phyloP scores from a whole-genome alignment of 2,113 vertebrate genomes.

The Callipepla californica region DNA sequence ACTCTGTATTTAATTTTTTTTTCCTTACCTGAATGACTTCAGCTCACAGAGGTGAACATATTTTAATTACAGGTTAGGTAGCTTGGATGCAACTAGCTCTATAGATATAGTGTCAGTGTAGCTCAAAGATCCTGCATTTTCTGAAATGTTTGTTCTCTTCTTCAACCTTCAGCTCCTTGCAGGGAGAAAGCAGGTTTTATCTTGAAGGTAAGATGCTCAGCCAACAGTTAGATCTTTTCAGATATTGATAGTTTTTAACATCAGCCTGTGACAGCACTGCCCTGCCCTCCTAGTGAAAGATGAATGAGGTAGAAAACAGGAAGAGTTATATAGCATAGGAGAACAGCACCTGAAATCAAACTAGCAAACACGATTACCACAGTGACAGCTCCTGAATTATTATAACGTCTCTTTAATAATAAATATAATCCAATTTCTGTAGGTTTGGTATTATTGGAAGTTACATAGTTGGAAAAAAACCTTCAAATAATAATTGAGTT shows the following conservation, averaged over 20 bases:
- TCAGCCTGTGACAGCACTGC: neutral
- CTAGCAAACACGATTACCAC: neutral
- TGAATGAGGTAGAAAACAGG: neutral
- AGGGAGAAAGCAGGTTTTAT: neutral
- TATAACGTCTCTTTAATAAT: neutral
- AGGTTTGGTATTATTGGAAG: neutral
- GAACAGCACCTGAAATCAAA: neutral
- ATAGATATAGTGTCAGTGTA: fast-evolving
- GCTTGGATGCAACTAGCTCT: neutral
- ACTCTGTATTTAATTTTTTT: neutral
- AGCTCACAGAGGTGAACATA: neutral
- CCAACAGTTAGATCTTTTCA: neutral
- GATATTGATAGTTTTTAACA: neutral
- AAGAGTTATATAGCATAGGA: neutral
- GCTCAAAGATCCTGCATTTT: neutral
- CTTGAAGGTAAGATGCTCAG: neutral
- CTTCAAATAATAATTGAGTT: neutral
- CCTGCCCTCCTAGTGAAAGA: neutral
- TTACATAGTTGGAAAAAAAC: neutral
- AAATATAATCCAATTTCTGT: neutral
- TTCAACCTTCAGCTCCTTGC: neutral
- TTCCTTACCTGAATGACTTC: neutral
- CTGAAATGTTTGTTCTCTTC: neutral
- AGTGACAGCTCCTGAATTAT: neutral
- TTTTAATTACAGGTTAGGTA: neutral